Evolutionary conservation across 1,140 invertebrate genomes (phyloP), one percentile per base, ranked within the genome.

Genomic region (Bombus waltoni): DNA sequence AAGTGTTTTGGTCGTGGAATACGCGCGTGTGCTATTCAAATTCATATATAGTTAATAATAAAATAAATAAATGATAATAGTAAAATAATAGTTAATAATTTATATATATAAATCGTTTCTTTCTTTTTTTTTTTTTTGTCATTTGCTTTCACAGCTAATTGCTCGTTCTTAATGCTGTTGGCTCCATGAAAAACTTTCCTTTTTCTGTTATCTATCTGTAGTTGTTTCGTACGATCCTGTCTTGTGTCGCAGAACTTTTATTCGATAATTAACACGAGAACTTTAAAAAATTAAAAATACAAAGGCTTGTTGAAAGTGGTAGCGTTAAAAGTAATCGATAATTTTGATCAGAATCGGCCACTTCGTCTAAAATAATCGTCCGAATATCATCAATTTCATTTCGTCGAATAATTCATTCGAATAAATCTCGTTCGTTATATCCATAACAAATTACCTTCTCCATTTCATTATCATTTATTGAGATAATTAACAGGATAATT

Each of bases 101-200:
- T 62, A 53, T 22, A 53, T 53, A 62, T 62, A n/a, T 9, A 62
- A n/a, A n/a, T 22, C 65, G 2, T 35, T 66, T n/a, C 3, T 32
- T 65, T n/a, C 13, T 65, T 42, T 11, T 66, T 74, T 11, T 66
- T 74, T 32, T 38, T 32, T 32, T 35, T 6, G 6, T 28, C 62
- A n/a, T 72, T 72, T 47, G 22, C 66, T 71, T 84, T 84, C 71
- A 22, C 40, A 72, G 76, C 76, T 38, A 25, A 44, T 70, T 66
- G 40, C 22, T 40, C 25, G 6, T 57, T 38, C 57, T 42, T 73
- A 44, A 35, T 80, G 13, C 75, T 70, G 15, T 68, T n/a, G 22
- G 11, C 28, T 66, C 40, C 28, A 11, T 68, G 18, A n/a, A 47
- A 47, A 65, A 76, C 8, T 8, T 79, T 71, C 3, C 35, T 71